Evolutionary conservation across 2,113 vertebrate species (phyloP).

Genomic region (Passer domesticus): DNA sequence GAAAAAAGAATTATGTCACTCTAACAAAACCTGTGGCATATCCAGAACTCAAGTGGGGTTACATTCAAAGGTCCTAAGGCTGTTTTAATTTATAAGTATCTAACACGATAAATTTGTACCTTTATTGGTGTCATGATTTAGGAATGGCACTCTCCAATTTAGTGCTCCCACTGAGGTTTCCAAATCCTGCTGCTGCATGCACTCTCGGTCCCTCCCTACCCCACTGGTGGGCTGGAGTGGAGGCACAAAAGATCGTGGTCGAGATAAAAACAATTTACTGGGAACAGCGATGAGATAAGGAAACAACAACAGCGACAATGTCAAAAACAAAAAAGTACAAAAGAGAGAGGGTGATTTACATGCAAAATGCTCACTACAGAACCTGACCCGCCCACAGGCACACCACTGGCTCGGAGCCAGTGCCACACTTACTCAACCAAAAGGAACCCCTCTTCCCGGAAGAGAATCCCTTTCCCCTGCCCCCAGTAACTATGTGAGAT

Average conservation of each 20-base stretch:
- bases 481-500: not conserved
- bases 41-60: slow-evolving; percentile 29
- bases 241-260: not conserved
- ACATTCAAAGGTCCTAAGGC: slow-evolving; percentile 71
- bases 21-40: slow-evolving; percentile 37
- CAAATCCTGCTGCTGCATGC: not conserved
- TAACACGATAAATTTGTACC: slow-evolving; percentile 73
- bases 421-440: not conserved
- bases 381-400: fast-evolving
- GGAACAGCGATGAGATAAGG: not conserved
- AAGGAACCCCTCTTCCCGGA: not conserved
- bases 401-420: fast-evolving
- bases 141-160: not conserved
- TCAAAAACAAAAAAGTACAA: not conserved
- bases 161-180: not conserved
- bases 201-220: too few relatives aligned
- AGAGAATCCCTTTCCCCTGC: not conserved
- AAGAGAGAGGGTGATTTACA: not conserved
- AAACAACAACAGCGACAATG: not conserved
- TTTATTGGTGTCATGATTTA: slow-evolving; percentile 18
- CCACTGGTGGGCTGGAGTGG: not conserved
- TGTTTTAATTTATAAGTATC: slow-evolving; percentile 88
- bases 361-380: not conserved
- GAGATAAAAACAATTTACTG: not conserved
- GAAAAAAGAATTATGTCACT: slow-evolving; percentile 34